phyloP scores from a whole-genome alignment of 2,113 vertebrate species.

The Zeus faber region DNA sequence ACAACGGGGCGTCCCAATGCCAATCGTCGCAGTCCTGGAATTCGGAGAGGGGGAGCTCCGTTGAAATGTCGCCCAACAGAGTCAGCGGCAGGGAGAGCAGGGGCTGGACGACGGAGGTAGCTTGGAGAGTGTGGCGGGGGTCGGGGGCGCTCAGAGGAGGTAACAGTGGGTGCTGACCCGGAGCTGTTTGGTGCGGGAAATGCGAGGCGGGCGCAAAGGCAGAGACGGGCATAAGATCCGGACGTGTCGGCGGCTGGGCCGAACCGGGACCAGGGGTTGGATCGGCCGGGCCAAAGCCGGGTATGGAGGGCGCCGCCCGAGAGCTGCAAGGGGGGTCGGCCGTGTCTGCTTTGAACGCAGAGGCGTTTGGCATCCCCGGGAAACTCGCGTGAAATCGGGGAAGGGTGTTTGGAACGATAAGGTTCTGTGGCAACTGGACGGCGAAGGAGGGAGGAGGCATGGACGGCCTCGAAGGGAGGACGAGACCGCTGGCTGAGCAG shows the following conservation, averaged over 20 bases:
- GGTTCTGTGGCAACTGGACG: too few relatives aligned
- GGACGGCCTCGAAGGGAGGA: too few relatives aligned
- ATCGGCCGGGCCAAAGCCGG: too few relatives aligned
- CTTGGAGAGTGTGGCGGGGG: constrained; percentile 7
- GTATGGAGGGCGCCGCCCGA: too few relatives aligned
- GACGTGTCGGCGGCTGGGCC: neutral
- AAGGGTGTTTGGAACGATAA: too few relatives aligned
- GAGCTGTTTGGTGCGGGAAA: neutral
- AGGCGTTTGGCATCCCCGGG: too few relatives aligned
- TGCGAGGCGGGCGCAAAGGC: neutral
- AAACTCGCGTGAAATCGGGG: too few relatives aligned
- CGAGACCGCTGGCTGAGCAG: too few relatives aligned
- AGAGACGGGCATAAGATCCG: neutral
- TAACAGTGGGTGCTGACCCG: constrained; percentile 14
- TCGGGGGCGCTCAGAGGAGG: constrained; percentile 40
- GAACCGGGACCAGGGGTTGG: neutral
- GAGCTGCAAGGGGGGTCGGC: too few relatives aligned
- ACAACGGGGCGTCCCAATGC: too few relatives aligned
- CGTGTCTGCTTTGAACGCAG: too few relatives aligned
- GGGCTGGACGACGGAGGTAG: constrained; percentile 18
- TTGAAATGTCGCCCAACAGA: neutral
- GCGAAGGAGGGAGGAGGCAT: too few relatives aligned
- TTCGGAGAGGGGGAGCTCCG: constrained; percentile 42
- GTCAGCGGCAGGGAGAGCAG: neutral
- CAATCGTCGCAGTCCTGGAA: constrained; percentile 55